These are phyloP conservation scores for Tetramorium alpestre DNA, from an alignment of 1,140 invertebrate species.

Conservation along the genomic window DNA sequence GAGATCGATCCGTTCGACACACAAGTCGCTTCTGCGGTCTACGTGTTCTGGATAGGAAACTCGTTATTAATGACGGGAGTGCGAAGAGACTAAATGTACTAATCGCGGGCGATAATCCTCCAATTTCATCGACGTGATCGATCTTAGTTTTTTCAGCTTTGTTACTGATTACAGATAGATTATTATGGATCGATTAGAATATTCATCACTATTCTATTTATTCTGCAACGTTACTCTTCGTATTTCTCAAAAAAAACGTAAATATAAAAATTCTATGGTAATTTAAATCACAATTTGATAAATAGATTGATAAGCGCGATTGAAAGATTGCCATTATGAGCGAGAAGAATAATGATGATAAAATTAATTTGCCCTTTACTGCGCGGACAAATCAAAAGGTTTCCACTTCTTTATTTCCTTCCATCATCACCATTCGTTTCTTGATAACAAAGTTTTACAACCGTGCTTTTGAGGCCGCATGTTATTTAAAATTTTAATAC, in stretches of 20 bases:
- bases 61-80: conserved; percentile 43
- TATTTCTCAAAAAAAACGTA: not conserved
- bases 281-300: not conserved
- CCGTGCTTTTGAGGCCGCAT: conserved; percentile 21
- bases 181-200: not conserved
- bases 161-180: not conserved
- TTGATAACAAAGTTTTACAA: conserved; percentile 41
- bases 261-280: not conserved
- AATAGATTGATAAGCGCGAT: not conserved
- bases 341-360: not conserved
- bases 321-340: not conserved
- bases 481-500: conserved; percentile 71
- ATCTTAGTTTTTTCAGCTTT: conserved; percentile 21
- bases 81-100: conserved; percentile 16
- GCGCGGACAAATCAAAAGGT: not conserved
- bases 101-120: conserved; percentile 8
- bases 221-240: not conserved
- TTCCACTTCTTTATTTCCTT: not conserved
- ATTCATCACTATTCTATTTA: not conserved
- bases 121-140: conserved; percentile 16
- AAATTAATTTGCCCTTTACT: conserved; percentile 27
- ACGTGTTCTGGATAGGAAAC: conserved; percentile 25
- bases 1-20: conserved; percentile 61
- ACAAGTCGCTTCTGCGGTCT: conserved; percentile 41
- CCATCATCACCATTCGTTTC: conserved; percentile 6